A percentile compares a stretch with the other conserved stretches of the same genome.
Evolutionary conservation across 2,797 vertebrate species (phyloP).

Genomic region (Hydrolagus colliei): DNA sequence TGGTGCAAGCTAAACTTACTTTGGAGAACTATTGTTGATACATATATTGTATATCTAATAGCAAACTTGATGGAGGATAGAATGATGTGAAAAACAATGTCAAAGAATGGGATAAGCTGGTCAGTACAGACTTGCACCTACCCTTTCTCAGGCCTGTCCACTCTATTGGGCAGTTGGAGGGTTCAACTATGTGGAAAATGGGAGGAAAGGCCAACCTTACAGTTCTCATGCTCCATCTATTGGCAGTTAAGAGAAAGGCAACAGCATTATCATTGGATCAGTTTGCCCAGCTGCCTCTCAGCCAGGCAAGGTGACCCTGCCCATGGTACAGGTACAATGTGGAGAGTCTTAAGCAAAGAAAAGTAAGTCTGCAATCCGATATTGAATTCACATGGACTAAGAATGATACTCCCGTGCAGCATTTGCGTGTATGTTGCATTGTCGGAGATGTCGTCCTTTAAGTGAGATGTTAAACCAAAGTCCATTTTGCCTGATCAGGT

Average conservation of each 20-base stretch:
- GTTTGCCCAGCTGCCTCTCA: background rate
- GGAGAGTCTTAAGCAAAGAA: background rate
- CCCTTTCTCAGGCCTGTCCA: too few species aligned
- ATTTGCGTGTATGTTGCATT: too few species aligned
- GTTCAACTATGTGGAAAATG: too few species aligned
- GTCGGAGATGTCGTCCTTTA: too few species aligned
- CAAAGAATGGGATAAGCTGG: background rate
- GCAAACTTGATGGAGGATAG: background rate
- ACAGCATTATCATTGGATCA: background rate
- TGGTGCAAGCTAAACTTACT: background rate
- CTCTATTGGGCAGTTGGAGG: background rate
- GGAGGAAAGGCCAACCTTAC: background rate
- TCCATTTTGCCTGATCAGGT: too few species aligned
- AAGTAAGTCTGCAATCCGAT: background rate
- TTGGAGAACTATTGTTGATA: background rate
- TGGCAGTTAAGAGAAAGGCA: background rate
- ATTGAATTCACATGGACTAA: too few species aligned
- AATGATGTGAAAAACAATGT: background rate
- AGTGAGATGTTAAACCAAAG: too few species aligned
- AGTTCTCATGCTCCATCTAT: background rate
- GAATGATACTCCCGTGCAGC: too few species aligned
- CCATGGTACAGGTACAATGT: background rate
- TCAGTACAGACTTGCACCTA: background rate
- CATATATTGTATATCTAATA: background rate
- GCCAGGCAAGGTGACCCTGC: background rate